Base-by-base conservation (phyloP, 2,113 vertebrate species). In the Brienomyrus longianalis region DNA sequence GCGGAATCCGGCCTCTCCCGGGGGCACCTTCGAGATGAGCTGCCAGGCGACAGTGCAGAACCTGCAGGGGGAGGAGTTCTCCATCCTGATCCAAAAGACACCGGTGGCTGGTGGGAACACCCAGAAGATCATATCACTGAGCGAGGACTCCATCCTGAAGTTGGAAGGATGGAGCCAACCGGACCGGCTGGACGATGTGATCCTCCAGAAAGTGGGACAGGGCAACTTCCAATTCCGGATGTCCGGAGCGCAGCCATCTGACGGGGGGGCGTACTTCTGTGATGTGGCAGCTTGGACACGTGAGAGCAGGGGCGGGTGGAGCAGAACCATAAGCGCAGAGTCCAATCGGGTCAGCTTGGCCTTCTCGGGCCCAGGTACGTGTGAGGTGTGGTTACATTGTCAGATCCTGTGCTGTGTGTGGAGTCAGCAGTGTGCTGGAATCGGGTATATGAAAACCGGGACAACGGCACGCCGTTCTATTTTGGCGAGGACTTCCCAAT, bases 1-100 rank as follows among this genome's bases (percentile, higher is more conserved):
- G 51, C 96, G 96, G 92, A 94, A 96, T 0, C 96, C 96, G 90
- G 95, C 95, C 47, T 94, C 95, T 10, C 94, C 94, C 1, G 97
- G 97, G 56, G 95, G 96, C 83, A 97, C 96, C 0, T 98, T 98
- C 88, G 97, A 97, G 94, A 97, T 98, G 97, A 96, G 93, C 0
- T 98, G 97, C 92, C 96, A 96, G 87, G 96, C 96, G 39, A 96
- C 94, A 88, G 94, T 95, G 0, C 94, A 96, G 89, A 96, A 97
- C 90, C 95, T 97, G 85, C 96, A 95, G 90, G 95, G 94, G 0
- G 94, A 96, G 0, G 94, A 95, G 23, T 97, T 97, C 17, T 97
- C 97, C 0, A 96, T 97, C 6, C 95, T 96, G 83, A 95, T 98
- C 92, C 95, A 93, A 0, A 94, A 95, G 0, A 95, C 96, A 92